phyloP scores from a whole-genome alignment of 2,113 vertebrate genomes.

The Dromaius novaehollandiae region DNA sequence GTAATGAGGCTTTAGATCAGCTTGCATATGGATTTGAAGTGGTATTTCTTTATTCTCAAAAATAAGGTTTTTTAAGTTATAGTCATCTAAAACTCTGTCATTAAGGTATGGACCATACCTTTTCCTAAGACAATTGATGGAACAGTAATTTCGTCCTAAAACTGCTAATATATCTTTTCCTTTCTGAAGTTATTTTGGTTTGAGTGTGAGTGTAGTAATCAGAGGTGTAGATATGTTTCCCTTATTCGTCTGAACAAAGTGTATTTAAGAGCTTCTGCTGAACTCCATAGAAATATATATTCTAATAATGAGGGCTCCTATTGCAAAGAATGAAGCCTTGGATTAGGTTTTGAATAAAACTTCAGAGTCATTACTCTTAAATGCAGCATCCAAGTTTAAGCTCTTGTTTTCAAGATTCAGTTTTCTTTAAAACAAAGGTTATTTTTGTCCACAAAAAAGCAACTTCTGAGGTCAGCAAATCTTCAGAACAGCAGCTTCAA shows the following conservation, averaged over 20 bases:
- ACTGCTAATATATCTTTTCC: neutral
- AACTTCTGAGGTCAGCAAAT: no score
- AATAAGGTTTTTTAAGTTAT: neutral
- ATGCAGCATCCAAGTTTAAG: no score
- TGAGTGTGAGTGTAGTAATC: neutral
- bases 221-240: neutral
- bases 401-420: no score
- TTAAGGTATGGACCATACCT: neutral
- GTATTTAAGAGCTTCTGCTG: neutral
- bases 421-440: no score
- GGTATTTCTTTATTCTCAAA: neutral
- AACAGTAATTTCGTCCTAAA: neutral
- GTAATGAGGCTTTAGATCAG: neutral
- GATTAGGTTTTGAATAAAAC: neutral
- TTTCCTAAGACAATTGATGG: neutral
- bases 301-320: neutral
- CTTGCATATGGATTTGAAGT: neutral
- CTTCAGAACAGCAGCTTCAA: no score
- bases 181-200: neutral
- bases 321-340: neutral
- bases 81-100: neutral
- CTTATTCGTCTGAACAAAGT: neutral
- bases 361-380: no score
- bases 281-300: neutral
- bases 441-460: no score